A percentile compares a stretch with the other conserved stretches of the same genome.
These are phyloP conservation scores for Melipona beecheii DNA, from an alignment of 2,888 invertebrate species.

Conservation along the genomic window DNA sequence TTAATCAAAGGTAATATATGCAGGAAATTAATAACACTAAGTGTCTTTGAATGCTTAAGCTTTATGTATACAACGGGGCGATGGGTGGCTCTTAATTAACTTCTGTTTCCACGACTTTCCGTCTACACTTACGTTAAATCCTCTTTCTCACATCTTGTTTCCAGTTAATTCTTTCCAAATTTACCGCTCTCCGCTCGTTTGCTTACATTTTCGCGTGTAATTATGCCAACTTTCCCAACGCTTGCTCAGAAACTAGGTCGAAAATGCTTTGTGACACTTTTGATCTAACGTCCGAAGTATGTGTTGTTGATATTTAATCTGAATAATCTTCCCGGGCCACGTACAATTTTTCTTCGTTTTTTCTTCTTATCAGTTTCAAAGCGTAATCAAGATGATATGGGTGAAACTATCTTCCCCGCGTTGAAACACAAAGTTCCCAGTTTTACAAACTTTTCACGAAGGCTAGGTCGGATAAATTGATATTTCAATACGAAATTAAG, in stretches of 20 bases:
- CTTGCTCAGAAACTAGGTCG: neutral
- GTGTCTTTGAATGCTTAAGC: neutral
- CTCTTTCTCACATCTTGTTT: neutral
- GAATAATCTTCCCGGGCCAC: neutral
- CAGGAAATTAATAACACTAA: neutral
- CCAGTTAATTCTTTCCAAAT: neutral
- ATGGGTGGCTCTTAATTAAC: neutral
- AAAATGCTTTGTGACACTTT: too few species aligned
- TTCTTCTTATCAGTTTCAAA: neutral
- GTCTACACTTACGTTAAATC: neutral
- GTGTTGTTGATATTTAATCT: conserved; percentile 2
- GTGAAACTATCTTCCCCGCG: too few species aligned
- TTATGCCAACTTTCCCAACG: conserved; percentile 1
- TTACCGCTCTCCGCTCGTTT: neutral
- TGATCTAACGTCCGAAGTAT: neutral
- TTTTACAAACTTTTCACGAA: conserved; percentile 2
- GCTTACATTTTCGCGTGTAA: neutral
- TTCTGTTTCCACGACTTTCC: neutral
- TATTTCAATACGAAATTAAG: too few species aligned
- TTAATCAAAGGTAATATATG: neutral
- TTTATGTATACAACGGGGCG: neutral
- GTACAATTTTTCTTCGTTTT: neutral
- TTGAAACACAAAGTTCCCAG: neutral
- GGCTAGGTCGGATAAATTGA: neutral
- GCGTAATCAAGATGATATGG: neutral